Base-by-base conservation (phyloP, 2,888 invertebrate species). In the Caenorhabditis angaria region DNA sequence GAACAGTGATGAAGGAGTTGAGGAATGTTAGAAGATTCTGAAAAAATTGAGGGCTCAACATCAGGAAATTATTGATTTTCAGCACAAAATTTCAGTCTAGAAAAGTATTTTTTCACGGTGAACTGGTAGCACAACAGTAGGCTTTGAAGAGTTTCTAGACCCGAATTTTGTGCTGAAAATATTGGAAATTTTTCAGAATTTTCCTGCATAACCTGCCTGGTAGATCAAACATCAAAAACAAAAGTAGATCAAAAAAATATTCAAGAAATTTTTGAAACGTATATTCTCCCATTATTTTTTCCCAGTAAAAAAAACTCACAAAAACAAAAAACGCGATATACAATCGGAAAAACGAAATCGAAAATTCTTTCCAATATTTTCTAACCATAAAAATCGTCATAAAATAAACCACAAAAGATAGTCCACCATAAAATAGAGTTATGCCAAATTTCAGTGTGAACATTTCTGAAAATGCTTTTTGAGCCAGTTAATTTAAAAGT, bases 1-100 rank as follows among this genome's bases (percentile, higher is more conserved):
- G 25, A 50, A 70, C 65, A 12, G 70, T 70, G 47, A 70, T 65
- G 28, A 70, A 65, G 2, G 70, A 70, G 55, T 70, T 70, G 48
- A 70, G 35, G 20, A 70, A 70, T 25, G 70, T 70, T 28, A 65
- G 54, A 12, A 27, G 54, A 56, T 70, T 70, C 70, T 70, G 65
- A 0, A 64, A 57, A 8, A n/a, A 10, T 41, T n/a, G n/a, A n/a
- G n/a, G 41, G 8, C 18, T 41, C 41, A 41, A 41, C 41, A 10
- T 41, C 18, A 41, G 8, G 41, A 10, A 10, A n/a, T n/a, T 14
- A 41, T 14, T 41, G 41, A 41, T 41, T 41, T 41, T 10, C 41
- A 41, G 14, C 41, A 8, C 41, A 41, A 41, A 41, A 41, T n/a
- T n/a, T n/a, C n/a, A n/a, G n/a, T n/a, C n/a, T n/a, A n/a, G n/a